Percentiles rank a stretch among this genome's conserved stretches.
Conservation (phyloP, 2,113 vertebrate genomes). For the Pteronura brasiliensis region DNA sequence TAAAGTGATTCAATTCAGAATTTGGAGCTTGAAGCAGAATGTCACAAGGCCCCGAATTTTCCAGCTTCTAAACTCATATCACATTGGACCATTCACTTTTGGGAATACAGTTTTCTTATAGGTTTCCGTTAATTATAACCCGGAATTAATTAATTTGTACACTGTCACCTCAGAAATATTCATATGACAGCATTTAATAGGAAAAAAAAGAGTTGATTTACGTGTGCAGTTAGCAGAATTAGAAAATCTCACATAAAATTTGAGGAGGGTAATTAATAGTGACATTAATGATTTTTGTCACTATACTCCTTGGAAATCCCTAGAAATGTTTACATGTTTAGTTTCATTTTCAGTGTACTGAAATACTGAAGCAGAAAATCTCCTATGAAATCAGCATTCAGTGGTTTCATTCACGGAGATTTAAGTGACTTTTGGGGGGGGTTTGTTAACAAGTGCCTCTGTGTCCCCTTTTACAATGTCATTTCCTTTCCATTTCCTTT, state of each 20-base stretch:
- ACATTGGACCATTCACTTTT: neutral
- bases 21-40: neutral
- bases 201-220: neutral
- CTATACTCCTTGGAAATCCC: neutral
- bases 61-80: neutral
- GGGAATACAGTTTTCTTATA: neutral
- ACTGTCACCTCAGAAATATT: neutral
- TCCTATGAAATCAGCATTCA: neutral
- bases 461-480: neutral
- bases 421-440: neutral
- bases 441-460: neutral
- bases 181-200: neutral
- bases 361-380: slow-evolving; percentile 32
- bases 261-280: neutral
- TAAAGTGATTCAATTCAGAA: neutral
- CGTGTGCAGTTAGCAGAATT: slow-evolving; percentile 3
- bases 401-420: neutral
- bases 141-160: neutral
- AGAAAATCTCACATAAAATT: slow-evolving; percentile 18
- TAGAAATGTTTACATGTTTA: neutral
- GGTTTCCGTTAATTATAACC: neutral
- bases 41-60: neutral
- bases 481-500: neutral
- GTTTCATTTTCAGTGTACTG: neutral
- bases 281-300: neutral